Percentiles rank a stretch among this genome's conserved stretches.
phyloP scores from a whole-genome alignment of 2,888 invertebrate species.

The Hecatera dysodea region DNA sequence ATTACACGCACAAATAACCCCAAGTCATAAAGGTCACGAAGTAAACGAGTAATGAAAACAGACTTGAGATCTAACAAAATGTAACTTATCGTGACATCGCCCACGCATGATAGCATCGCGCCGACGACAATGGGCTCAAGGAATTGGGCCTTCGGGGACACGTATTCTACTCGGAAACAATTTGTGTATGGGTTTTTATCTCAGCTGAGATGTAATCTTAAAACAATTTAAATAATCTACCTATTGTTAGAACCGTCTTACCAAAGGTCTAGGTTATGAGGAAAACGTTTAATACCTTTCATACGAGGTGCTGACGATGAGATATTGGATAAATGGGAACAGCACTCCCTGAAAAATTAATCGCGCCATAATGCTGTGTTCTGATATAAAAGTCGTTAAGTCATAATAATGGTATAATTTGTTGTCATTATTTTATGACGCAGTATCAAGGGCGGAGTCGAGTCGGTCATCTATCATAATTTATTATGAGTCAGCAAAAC shows the following conservation, averaged over 20 bases:
- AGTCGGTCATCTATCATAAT: conserved; percentile 76
- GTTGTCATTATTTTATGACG: conserved; percentile 80
- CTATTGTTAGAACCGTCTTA: conserved; percentile 58
- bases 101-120: conserved; percentile 83
- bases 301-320: conserved; percentile 35
- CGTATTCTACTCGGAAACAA: conserved; percentile 74
- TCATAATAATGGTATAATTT: conserved; percentile 79
- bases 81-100: conserved; percentile 81
- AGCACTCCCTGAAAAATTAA: conserved; percentile 55
- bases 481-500: conserved; percentile 78
- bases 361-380: conserved; percentile 64
- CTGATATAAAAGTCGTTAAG: conserved; percentile 66
- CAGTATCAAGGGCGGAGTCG: conserved; percentile 75
- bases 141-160: conserved; percentile 77
- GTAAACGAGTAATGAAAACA: conserved; percentile 74
- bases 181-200: conserved; percentile 72
- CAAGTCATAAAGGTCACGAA: conserved; percentile 74
- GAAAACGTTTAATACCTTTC: conserved; percentile 44
- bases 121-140: conserved; percentile 77
- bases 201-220: conserved; percentile 65
- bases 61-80: conserved; percentile 76
- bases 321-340: conserved; percentile 52
- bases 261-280: conserved; percentile 59
- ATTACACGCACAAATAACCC: conserved; percentile 77
- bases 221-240: conserved; percentile 59